Conservation (phyloP, 2,113 vertebrate genomes). For the Brienomyrus brachyistius region DNA sequence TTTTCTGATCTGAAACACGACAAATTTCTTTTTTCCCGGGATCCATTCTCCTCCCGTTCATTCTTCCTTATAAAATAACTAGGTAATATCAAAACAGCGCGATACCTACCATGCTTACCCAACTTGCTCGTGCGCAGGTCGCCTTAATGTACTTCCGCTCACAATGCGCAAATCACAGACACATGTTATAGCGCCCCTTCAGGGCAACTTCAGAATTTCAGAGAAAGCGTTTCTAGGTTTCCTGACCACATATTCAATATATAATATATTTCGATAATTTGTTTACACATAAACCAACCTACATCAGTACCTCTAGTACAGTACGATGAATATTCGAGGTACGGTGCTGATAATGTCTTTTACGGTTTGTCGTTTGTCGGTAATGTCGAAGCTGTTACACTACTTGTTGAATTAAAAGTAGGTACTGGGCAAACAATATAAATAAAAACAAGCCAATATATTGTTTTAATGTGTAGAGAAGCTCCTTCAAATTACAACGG, state of each 20-base stretch:
- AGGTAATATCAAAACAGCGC: not conserved
- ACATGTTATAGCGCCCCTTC: not conserved
- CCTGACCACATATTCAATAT: not conserved
- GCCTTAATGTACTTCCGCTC: slow-evolving; percentile 50
- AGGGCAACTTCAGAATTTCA: not conserved
- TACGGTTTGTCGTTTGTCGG: not conserved
- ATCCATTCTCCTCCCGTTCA: not conserved
- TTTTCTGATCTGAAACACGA: not conserved
- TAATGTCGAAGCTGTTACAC: not conserved
- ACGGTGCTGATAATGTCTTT: not conserved
- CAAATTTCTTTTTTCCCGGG: not conserved
- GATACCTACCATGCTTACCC: not conserved
- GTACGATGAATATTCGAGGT: not conserved
- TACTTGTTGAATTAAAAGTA: not conserved
- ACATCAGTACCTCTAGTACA: not conserved
- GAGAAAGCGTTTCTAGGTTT: not conserved
- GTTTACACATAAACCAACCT: not conserved
- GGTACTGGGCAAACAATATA: not conserved
- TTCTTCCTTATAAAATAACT: not conserved
- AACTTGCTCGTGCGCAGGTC: slow-evolving; percentile 21
- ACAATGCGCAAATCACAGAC: not conserved
- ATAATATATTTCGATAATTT: not conserved
- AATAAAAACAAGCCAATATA: not conserved
- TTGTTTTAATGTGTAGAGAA: not conserved
- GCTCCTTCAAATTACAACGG: not conserved